Evolutionary conservation across 2,113 vertebrate genomes (phyloP).

Genomic region (Carassius gibelio): DNA sequence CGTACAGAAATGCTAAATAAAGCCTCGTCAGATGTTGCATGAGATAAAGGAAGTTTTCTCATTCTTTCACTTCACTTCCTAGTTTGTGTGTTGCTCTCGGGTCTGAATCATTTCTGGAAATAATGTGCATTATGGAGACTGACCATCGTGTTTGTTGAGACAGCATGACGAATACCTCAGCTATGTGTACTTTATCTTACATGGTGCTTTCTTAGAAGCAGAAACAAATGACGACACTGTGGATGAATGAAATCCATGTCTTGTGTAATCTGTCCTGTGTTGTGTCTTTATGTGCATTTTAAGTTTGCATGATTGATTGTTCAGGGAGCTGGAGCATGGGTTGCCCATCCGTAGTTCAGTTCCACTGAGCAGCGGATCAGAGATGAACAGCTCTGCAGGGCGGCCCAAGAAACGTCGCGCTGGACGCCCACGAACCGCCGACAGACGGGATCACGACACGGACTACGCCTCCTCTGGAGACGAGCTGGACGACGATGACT

Average conservation of each 20-base stretch:
- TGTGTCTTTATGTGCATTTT: background rate
- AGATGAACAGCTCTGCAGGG: slow-evolving; percentile 65
- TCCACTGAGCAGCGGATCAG: slow-evolving; percentile 70
- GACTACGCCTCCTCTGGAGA: slow-evolving; percentile 88
- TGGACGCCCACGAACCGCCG: slow-evolving; percentile 58
- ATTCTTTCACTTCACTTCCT: background rate
- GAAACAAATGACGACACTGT: background rate
- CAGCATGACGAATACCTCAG: background rate
- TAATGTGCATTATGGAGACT: background rate
- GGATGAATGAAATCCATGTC: slow-evolving; percentile 15
- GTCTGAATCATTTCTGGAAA: background rate
- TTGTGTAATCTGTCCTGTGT: background rate
- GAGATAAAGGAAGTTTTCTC: background rate
- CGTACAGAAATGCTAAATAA: background rate
- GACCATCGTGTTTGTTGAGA: background rate
- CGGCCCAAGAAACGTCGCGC: slow-evolving; percentile 69
- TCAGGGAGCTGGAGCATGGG: slow-evolving; percentile 39
- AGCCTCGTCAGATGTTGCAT: background rate
- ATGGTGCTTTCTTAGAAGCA: background rate
- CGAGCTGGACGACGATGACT: slow-evolving; percentile 87
- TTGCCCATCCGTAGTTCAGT: slow-evolving; percentile 48
- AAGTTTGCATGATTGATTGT: background rate
- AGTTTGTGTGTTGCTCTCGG: background rate
- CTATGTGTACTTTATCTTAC: background rate
- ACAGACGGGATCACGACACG: slow-evolving; percentile 77